phyloP scores from a whole-genome alignment of 2,113 vertebrate genomes.

The Platanista minor region DNA sequence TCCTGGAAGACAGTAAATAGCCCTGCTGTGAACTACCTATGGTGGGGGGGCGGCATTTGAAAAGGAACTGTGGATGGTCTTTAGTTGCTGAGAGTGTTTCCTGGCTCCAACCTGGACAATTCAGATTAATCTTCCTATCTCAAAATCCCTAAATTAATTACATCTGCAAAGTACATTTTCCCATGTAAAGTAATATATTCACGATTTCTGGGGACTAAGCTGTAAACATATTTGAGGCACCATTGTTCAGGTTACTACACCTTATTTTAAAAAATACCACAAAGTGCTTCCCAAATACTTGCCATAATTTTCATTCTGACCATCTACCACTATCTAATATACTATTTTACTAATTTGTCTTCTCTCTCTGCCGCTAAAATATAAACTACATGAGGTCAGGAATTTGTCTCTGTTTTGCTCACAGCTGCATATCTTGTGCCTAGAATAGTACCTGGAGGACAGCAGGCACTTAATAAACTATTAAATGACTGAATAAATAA shows the following conservation, averaged over 20 bases:
- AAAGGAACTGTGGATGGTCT: neutral
- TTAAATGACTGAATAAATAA: too few species aligned
- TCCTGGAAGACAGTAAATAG: neutral
- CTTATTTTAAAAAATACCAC: neutral
- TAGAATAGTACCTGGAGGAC: too few species aligned
- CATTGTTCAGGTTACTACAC: neutral
- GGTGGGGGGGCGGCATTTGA: too few species aligned
- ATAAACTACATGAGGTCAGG: neutral
- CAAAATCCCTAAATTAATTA: neutral
- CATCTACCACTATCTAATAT: neutral
- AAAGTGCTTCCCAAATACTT: neutral
- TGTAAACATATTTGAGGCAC: neutral
- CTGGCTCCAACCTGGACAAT: neutral
- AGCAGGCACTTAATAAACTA: too few species aligned
- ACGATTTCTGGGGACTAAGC: neutral
- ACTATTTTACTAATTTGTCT: neutral
- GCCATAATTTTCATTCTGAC: neutral
- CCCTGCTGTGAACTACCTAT: neutral
- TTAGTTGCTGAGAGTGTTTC: neutral
- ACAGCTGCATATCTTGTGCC: too few species aligned
- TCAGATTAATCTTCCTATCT: neutral
- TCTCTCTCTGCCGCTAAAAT: neutral
- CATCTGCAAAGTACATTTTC: neutral
- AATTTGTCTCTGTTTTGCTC: too few species aligned
- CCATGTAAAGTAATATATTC: neutral